Evolutionary conservation across 2,797 vertebrate species (phyloP), one percentile per base, ranked within the genome.

Genomic region (Hapalemur alaotrensis): DNA sequence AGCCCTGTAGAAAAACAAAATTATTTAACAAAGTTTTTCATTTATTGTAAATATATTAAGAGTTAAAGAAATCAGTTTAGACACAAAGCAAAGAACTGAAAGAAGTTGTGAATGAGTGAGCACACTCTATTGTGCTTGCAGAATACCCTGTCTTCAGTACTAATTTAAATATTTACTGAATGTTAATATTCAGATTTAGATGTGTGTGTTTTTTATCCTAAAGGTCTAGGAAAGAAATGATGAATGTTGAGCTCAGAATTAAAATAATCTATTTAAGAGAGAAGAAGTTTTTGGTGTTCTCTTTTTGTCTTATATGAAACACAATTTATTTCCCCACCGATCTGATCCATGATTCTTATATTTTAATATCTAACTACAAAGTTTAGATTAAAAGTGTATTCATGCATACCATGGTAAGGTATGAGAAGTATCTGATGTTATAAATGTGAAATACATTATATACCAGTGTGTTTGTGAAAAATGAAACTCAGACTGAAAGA

Each of bases 91-190:
- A 90, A 97, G 69, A 82, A 13, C 46, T 89, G 48, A 96, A 94
- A 90, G 52, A 95, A 96, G 91, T 78, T 93, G 95, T 93, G 93
- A 95, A 80, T 95, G 94, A 90, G 41, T 91, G 83, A 98, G 30
- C 91, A 96, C 57, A 87, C 63, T 82, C 48, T 91, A 72, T 65
- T 88, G 69, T 20, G 84, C 11, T 95, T 95, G 41, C 63, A 89
- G 30, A 96, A 75, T 75, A 95, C 28, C 38, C 17, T 95, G 28
- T 93, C 57, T 96, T 92, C 78, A 72, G 82, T n/a, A 82, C 52
- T 85, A 83, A 96, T 93, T 98, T 95, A 96, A 97, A 96, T 97
- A 95, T 97, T 97, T 96, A 92, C 80, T 90, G 65, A 96, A 76
- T 81, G 41, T 95, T 97, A 91, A 80, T 96, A 93, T 93, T 86